These are phyloP conservation scores for Meghimatium bilineatum DNA, from an alignment of 2,888 invertebrate species.

Conservation along the genomic window DNA sequence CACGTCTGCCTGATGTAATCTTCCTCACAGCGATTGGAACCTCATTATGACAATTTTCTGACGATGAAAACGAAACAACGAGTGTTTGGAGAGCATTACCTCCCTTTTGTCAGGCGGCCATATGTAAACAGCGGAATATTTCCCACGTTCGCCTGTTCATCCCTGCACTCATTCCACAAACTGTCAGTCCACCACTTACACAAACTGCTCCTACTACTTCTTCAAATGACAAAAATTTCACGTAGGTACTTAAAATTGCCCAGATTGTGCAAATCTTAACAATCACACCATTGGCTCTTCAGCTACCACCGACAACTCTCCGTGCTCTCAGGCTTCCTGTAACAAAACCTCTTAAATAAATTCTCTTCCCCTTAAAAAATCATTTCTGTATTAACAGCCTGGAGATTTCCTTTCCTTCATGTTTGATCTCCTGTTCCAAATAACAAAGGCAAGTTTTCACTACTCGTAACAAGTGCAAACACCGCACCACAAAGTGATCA, in stretches of 20 bases:
- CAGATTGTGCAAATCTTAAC: not conserved
- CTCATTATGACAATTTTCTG: slow-evolving; percentile 40
- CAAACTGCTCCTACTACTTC: too few relatives aligned
- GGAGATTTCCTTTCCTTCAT: not conserved
- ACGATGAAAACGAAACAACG: slow-evolving; percentile 14
- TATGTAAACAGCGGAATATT: slow-evolving; percentile 23
- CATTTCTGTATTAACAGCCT: slow-evolving; percentile 16
- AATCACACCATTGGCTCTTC: not conserved
- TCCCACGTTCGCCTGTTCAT: not conserved
- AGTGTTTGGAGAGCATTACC: slow-evolving; percentile 45
- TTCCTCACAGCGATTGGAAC: slow-evolving; percentile 27
- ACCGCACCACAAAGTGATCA: not conserved
- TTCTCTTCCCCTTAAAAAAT: slow-evolving; percentile 26
- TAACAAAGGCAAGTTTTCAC: slow-evolving; percentile 21
- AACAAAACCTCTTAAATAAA: slow-evolving; percentile 20
- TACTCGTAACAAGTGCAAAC: not conserved
- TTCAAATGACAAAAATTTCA: not conserved
- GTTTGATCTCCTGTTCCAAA: not conserved
- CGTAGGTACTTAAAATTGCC: slow-evolving; percentile 5
- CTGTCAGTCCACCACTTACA: not conserved
- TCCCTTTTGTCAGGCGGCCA: slow-evolving; percentile 36
- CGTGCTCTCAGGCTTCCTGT: not conserved
- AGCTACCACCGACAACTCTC: slow-evolving; percentile 3
- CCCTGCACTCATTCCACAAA: not conserved
- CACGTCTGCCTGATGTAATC: slow-evolving; percentile 29